Base-by-base conservation (phyloP, 2,888 invertebrate species). In the Heterodera filipjevi region DNA sequence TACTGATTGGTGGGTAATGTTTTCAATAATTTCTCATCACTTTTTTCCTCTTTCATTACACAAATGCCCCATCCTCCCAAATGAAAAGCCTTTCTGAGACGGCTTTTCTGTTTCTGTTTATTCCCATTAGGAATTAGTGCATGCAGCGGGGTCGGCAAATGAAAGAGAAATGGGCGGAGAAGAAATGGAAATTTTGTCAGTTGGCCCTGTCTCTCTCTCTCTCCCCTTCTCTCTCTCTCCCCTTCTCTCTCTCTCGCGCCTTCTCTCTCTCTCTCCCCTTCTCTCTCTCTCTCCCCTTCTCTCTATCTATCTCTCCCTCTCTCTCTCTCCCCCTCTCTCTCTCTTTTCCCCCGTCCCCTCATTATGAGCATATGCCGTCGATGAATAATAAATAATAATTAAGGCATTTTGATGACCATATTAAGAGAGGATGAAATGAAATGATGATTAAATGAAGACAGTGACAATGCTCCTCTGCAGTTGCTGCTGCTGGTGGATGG, bases 331-430 rank as follows among this genome's bases (percentile, higher is more conserved):
- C n/a, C 53, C 53, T 19, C 19, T 19, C 53, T 19, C 53, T 3
- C 16, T 5, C 53, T 5, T 22, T 22, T 53, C 16, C 16, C 59
- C 59, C 27, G 0, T 27, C 27, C 59, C 59, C 59, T 59, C 59
- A 59, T 59, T 27, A 59, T n/a, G 59, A 19, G 27, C 59, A 59
- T 59, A 59, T 59, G 59, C 59, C 59, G 10, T n/a, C 59, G n/a
- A 27, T 59, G 59, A 59, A 59, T 59, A 27, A 27, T 59, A 27
- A 59, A 59, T 59, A 27, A 59, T 59, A 59, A 59, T 59, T 59
- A 59, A n/a, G 59, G 27, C 59, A 27, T 59, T 59, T 59, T 59
- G 59, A 59, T 59, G 59, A 59, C 59, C 59, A 59, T n/a, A n/a
- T 12, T n/a, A 27, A 59, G n/a, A 59, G n/a, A 10, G 8, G 10